Conservation (phyloP, 2,888 invertebrate species). For the Eupithecia exiguata region DNA sequence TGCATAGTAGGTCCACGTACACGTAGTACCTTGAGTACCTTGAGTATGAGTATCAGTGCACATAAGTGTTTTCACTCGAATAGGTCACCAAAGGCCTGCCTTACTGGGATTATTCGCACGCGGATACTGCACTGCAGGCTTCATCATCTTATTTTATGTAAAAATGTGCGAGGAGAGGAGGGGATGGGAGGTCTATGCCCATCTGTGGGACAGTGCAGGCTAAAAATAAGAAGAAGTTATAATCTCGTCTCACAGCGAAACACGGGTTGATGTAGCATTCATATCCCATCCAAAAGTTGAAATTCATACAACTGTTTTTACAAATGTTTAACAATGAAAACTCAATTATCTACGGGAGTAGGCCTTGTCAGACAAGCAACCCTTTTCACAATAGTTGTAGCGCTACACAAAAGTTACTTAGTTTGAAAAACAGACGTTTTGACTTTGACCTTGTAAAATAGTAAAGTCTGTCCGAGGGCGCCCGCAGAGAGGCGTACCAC, state of each 20-base stretch:
- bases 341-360: background rate
- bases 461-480: background rate
- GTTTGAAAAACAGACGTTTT: background rate
- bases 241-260: background rate
- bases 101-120: slow-evolving; percentile 10
- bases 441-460: background rate
- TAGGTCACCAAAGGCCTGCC: slow-evolving; percentile 2
- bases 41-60: slow-evolving; percentile 48
- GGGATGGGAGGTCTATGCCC: background rate
- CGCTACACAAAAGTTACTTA: background rate
- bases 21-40: too few species aligned
- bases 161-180: background rate
- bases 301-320: background rate
- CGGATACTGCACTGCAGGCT: slow-evolving; percentile 15
- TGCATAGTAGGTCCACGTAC: slow-evolving; percentile 14
- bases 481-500: background rate
- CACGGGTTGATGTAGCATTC: background rate
- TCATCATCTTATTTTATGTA: background rate
- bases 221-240: background rate
- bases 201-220: background rate
- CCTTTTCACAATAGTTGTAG: slow-evolving; percentile 2
- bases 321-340: background rate
- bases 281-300: background rate
- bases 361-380: background rate
- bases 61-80: slow-evolving; percentile 53